Conservation (phyloP, 2,113 vertebrate species). For the Butorides virescens region DNA sequence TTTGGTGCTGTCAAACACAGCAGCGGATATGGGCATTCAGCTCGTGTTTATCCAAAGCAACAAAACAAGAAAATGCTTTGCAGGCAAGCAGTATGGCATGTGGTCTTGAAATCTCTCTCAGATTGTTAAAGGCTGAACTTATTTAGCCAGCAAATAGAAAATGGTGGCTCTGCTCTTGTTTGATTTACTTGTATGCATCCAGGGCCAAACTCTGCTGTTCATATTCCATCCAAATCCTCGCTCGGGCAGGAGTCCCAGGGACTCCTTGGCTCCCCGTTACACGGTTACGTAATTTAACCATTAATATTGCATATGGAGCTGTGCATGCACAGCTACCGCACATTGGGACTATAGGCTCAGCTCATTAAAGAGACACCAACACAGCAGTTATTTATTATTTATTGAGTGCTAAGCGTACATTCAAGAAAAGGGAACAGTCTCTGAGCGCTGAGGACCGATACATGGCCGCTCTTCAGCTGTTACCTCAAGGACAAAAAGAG, state of each 20-base stretch:
- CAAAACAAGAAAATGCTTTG: not conserved
- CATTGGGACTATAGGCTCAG: not conserved
- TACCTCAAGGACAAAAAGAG: not conserved
- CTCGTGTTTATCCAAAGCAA: not conserved
- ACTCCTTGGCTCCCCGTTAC: not conserved
- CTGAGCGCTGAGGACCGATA: not conserved
- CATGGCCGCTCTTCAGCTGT: not conserved
- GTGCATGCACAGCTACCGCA: not conserved
- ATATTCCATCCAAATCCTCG: not conserved
- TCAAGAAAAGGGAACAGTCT: conserved; percentile 3
- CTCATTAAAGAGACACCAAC: conserved; percentile 1
- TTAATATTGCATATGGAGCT: conserved; percentile 14
- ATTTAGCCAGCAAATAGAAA: not conserved
- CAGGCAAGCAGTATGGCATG: not conserved
- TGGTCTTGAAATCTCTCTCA: not conserved
- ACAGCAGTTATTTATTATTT: conserved; percentile 13
- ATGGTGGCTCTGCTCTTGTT: not conserved
- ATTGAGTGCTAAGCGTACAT: not conserved
- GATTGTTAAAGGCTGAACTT: not conserved
- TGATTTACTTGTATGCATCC: not conserved
- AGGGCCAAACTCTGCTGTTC: not conserved
- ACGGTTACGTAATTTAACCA: conserved; percentile 7
- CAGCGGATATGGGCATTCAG: not conserved
- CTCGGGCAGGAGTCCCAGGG: not conserved
- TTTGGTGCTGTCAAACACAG: not conserved